A percentile compares a stretch with the other conserved stretches of the same genome.
Conservation (phyloP, 2,888 invertebrate species). For the Punctoribates punctum region DNA sequence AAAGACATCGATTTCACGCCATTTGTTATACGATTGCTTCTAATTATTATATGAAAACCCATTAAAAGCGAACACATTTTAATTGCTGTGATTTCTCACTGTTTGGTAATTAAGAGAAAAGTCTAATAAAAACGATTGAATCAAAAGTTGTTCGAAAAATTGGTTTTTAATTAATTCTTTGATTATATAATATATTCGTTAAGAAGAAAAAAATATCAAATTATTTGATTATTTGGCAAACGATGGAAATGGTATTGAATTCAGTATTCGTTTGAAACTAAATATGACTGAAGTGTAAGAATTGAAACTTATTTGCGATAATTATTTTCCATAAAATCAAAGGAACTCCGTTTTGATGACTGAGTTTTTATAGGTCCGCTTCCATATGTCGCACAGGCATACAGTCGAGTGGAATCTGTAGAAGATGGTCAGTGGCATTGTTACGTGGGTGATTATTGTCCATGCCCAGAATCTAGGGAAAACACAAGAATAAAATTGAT, state of each 20-base stretch:
- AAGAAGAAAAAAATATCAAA: no score
- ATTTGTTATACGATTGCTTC: background rate
- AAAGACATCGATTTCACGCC: background rate
- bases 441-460: slow-evolving; percentile 91
- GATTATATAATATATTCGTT: no score
- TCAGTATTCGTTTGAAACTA: no score
- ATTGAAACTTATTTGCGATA: no score
- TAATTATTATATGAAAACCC: background rate
- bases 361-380: slow-evolving; percentile 73
- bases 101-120: background rate
- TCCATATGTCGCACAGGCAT: slow-evolving; percentile 94
- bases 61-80: background rate
- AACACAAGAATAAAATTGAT: no score
- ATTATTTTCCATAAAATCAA: no score
- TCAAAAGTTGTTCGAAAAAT: no score
- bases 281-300: no score
- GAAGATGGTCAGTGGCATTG: slow-evolving; percentile 89
- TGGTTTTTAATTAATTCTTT: no score
- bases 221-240: no score
- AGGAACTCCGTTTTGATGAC: background rate
- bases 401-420: slow-evolving; percentile 93
- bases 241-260: no score
- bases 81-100: slow-evolving; percentile 6
- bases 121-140: no score
- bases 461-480: slow-evolving; percentile 69